Evolutionary conservation across 2,888 invertebrate species (phyloP).

Genomic region (Hypselothyrea guttata): DNA sequence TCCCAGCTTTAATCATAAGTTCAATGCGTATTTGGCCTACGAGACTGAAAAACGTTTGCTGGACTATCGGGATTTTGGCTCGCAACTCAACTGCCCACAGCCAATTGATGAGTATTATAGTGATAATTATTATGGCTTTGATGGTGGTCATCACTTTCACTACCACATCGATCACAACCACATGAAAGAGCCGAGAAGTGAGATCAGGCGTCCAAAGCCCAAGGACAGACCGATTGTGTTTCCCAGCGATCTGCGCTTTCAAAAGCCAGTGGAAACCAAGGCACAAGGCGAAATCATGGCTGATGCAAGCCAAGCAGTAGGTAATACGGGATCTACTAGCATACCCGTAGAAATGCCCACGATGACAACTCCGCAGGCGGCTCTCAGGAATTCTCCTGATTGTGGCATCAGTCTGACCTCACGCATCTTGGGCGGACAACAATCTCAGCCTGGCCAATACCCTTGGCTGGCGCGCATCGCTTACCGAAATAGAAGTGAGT

Average conservation of each 20-base stretch:
- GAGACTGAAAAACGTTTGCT: constrained; percentile 63
- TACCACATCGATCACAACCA: constrained; percentile 50
- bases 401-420: constrained; percentile 79
- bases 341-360: background rate
- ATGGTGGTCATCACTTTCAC: constrained; percentile 33
- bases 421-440: constrained; percentile 83
- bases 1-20: background rate
- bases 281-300: constrained; percentile 8
- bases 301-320: constrained; percentile 7
- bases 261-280: constrained; percentile 28
- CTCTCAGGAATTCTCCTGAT: constrained; percentile 14
- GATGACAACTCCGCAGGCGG: background rate
- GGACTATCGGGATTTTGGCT: constrained; percentile 76
- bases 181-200: background rate
- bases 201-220: constrained; percentile 26
- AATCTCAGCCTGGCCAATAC: constrained; percentile 83
- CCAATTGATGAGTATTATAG: constrained; percentile 65
- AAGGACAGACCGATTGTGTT: constrained; percentile 62
- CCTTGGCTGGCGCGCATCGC: constrained; percentile 85
- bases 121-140: constrained; percentile 23
- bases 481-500: constrained; percentile 81
- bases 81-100: constrained; percentile 78
- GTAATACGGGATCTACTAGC: no score
- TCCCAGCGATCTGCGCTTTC: constrained; percentile 69
- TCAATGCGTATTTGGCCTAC: constrained; percentile 21